Base-by-base conservation (phyloP, 2,113 vertebrate genomes). In the Archilochus colubris region DNA sequence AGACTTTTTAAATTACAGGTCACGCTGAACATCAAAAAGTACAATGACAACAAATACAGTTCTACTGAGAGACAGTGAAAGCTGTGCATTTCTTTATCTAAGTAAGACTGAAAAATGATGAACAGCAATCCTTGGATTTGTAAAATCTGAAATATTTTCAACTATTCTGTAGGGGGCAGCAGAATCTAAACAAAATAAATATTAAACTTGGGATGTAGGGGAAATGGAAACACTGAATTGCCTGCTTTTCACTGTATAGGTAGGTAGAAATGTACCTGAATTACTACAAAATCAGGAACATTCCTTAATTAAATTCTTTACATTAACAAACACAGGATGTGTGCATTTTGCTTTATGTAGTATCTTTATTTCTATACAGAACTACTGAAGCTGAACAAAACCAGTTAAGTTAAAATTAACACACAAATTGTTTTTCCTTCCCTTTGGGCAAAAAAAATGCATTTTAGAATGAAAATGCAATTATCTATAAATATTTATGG, bases 401-500 rank as follows among this genome's bases (percentile, higher is more conserved):
- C 90, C 88, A 96, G 92, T 85, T 85, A 89, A 97, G 96, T 97
- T 96, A 97, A 98, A 98, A 98, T 98, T 98, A 98, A 97, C 96
- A 98, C 97, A 98, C 83, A 98, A 97, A 98, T 98, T 97, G 96
- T 94, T 98, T 98, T 95, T 98, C 97, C 61, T 61, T 98, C 95
- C 97, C 97, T 97, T 97, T 97, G 97, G 97, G 97, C 80, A 97
- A 73, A 33, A 33, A 33, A 33, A 33, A 33, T 80, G 91, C 90
- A 96, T 95, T 97, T 98, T 97, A 97, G 96, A 98, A 96, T 82
- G 68, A 96, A 97, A 97, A 97, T 92, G 50, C 90, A 97, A 96
- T 97, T 95, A 91, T 93, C 91, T 73, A 98, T 98, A 98, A 97
- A 98, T 98, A 98, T 98, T 98, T 98, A 98, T 98, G 95, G 95